phyloP scores from a whole-genome alignment of 2,113 vertebrate genomes.

The Sebastes schlegelii region DNA sequence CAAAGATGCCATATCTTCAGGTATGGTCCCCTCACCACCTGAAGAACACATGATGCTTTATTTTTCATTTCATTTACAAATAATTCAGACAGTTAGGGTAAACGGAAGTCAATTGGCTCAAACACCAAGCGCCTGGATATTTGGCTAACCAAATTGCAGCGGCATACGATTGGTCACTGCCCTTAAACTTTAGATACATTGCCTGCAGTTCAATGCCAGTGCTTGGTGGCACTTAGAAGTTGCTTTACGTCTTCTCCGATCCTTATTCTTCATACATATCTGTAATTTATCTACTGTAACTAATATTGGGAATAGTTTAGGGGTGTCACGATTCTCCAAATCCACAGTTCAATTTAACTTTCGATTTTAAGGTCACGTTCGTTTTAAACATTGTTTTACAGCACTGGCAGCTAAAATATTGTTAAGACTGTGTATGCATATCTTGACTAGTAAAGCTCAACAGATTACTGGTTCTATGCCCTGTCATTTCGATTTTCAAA shows the following conservation, averaged over 20 bases:
- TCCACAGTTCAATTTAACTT: too few relatives aligned
- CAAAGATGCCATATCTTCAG: constrained; percentile 94
- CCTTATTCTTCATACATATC: background rate
- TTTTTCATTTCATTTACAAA: background rate
- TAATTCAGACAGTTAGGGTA: background rate
- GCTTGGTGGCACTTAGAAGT: background rate
- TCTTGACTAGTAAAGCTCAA: too few relatives aligned
- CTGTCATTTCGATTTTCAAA: too few relatives aligned
- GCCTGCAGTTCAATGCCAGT: background rate
- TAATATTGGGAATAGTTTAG: too few relatives aligned
- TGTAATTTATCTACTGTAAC: background rate
- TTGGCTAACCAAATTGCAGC: too few relatives aligned
- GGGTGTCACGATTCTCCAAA: too few relatives aligned
- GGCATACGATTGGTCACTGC: background rate
- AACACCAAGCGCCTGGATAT: background rate
- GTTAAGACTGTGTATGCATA: too few relatives aligned
- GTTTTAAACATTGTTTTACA: too few relatives aligned
- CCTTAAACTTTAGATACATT: too few relatives aligned
- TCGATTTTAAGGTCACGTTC: too few relatives aligned
- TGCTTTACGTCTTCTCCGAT: background rate
- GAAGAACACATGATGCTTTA: constrained; percentile 48
- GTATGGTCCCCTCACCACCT: constrained; percentile 90
- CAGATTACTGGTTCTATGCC: too few relatives aligned
- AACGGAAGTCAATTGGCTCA: background rate
- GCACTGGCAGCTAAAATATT: too few relatives aligned